Base-by-base conservation (phyloP, 2,888 invertebrate species). In the Gymnosoma rotundatum region DNA sequence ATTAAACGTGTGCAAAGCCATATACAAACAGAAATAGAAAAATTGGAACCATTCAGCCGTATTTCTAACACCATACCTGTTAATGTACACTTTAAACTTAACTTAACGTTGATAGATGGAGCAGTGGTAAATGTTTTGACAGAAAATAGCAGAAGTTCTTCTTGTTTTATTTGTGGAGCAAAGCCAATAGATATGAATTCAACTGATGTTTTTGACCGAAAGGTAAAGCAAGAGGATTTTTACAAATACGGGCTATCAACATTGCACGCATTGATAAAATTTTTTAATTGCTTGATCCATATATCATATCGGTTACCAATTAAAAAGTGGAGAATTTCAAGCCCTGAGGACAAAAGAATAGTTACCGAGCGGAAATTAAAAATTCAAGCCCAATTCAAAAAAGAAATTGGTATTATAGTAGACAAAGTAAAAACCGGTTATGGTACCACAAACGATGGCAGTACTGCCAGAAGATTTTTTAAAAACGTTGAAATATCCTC, bases 391-490 rank as follows among this genome's bases (percentile, higher is more conserved):
- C 18, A 52, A 52, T 36, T 38, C 38, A 32, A 16, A 61, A 61
- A 61, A n/a, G 32, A 60, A 60, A 60, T 20, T 18, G 54, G n/a
- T n/a, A 38, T n/a, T n/a, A n/a, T n/a, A n/a, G n/a, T n/a, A n/a
- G n/a, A n/a, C n/a, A n/a, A n/a, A n/a, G n/a, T n/a, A 48, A 20
- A 69, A 16, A 25, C 45, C 25, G 32, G 52, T 14, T 45, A 80
- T 48, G 74, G 67, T 52, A 80, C 60, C 25, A 74, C 38, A 8
- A 38, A 38, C 38, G 38, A 38, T 38, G 38, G 38, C 6, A 38
- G 9, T 9, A 38, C 79, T 66, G 78, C 69, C 20, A 48, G 79
- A 48, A 50, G 25, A 32, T 78, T 78, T 72, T 78, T 63, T 48
- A 45, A 52, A 21, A 73, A 73, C 60, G 10, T 50, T 58, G 38